These are phyloP conservation scores for Caiman crocodilus DNA, from an alignment of 2,797 vertebrate species.

Conservation along the genomic window DNA sequence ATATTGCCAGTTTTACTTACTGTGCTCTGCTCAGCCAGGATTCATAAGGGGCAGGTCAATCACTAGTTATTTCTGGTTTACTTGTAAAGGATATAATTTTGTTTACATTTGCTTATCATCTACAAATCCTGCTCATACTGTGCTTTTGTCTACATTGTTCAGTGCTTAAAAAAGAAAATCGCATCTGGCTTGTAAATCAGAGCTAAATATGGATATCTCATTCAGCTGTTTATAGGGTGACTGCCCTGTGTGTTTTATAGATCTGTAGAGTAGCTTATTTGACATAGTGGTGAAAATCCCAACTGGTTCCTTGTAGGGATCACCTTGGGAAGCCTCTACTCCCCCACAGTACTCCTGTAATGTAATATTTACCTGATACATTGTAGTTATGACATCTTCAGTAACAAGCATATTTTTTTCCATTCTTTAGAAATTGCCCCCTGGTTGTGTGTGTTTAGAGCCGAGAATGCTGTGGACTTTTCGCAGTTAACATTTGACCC, in stretches of 20 bases:
- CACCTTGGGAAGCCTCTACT: background rate
- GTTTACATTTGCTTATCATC: background rate
- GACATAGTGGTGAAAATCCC: background rate
- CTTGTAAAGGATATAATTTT: background rate
- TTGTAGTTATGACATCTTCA: background rate
- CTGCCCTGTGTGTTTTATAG: background rate
- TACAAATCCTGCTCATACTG: background rate
- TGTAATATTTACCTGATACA: slow-evolving; percentile 11
- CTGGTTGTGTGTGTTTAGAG: slow-evolving; percentile 94
- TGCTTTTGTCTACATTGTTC: slow-evolving; percentile 7
- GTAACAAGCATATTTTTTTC: slow-evolving; percentile 66
- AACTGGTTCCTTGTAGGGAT: background rate
- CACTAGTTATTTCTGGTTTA: background rate
- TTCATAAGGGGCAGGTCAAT: background rate
- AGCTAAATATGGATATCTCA: background rate
- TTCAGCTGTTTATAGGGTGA: background rate
- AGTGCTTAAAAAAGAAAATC: background rate
- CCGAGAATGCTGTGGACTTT: slow-evolving; percentile 95
- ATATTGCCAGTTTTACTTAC: background rate
- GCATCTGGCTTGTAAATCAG: slow-evolving; percentile 34
- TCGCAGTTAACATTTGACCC: slow-evolving; percentile 97
- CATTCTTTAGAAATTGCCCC: slow-evolving; percentile 92
- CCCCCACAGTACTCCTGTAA: background rate
- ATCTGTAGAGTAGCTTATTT: background rate
- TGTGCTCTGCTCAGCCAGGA: background rate